These are phyloP conservation scores for Aspidiotus destructor DNA, from an alignment of 2,888 invertebrate genomes.

Conservation along the genomic window DNA sequence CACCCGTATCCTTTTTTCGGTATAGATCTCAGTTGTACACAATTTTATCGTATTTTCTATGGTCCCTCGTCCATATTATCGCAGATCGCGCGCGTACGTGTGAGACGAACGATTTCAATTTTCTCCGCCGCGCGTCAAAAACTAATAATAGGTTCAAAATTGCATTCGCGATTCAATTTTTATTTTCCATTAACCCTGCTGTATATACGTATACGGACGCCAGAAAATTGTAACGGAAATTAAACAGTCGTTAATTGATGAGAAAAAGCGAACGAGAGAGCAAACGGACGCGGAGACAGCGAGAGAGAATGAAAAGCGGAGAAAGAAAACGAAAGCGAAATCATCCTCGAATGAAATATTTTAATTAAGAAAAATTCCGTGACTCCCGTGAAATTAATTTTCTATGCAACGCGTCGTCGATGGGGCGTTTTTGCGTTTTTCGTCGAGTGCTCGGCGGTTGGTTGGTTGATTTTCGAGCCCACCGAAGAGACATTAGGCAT, in stretches of 20 bases:
- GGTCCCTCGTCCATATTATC: too few species aligned
- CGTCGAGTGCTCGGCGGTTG: too few species aligned
- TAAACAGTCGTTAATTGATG: constrained; percentile 30
- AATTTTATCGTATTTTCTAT: too few species aligned
- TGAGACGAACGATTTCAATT: constrained; percentile 19
- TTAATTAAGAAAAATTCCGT: constrained; percentile 29
- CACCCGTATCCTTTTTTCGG: too few species aligned
- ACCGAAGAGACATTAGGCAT: too few species aligned
- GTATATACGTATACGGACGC: constrained; percentile 8
- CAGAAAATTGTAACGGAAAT: constrained; percentile 26
- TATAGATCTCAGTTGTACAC: too few species aligned
- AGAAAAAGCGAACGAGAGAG: constrained; percentile 2
- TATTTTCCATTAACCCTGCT: constrained; percentile 28
- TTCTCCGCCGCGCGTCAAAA: constrained; percentile 13
- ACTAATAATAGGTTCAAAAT: constrained; percentile 29
- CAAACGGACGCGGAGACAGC: too few species aligned
- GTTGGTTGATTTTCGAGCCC: too few species aligned
- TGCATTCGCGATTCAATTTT: constrained; percentile 32
- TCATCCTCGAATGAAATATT: constrained; percentile 20
- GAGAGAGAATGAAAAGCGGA: too few species aligned
- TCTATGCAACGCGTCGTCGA: not conserved
- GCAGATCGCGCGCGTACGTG: too few species aligned
- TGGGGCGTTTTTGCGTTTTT: too few species aligned
- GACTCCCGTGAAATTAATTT: not conserved
- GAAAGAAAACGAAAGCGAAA: too few species aligned